A percentile compares a stretch with the other conserved stretches of the same genome.
These are phyloP conservation scores for Dastarcus helophoroides DNA, from an alignment of 2,888 invertebrate species.

Conservation along the genomic window DNA sequence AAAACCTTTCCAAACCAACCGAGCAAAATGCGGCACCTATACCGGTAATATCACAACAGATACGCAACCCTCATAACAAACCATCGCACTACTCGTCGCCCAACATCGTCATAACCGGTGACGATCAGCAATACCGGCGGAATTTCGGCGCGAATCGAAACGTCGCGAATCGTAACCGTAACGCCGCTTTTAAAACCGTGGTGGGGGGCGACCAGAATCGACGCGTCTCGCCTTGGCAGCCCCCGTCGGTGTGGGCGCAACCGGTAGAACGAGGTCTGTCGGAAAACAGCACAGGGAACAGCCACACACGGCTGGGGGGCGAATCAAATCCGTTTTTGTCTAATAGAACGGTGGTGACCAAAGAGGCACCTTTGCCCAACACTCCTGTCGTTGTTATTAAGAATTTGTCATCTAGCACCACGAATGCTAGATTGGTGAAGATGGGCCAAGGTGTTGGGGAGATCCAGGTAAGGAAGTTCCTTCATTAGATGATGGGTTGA, in stretches of 20 bases:
- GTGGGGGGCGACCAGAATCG: too few relatives aligned
- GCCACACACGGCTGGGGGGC: neutral
- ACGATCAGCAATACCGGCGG: slow-evolving; percentile 6
- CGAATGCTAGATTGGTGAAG: slow-evolving; percentile 37
- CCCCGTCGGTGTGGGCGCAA: too few relatives aligned
- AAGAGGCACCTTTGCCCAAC: slow-evolving; percentile 25
- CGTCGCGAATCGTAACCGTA: neutral
- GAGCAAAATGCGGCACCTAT: neutral
- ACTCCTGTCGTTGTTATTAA: slow-evolving; percentile 38
- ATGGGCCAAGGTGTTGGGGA: slow-evolving; percentile 41
- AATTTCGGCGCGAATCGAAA: neutral
- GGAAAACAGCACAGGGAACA: neutral
- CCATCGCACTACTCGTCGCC: neutral
- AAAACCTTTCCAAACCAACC: neutral
- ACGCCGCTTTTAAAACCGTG: slow-evolving; percentile 3
- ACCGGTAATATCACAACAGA: too few relatives aligned
- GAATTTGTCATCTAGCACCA: slow-evolving; percentile 40
- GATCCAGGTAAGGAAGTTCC: slow-evolving; percentile 40
- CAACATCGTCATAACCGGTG: slow-evolving; percentile 9
- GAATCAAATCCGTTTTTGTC: slow-evolving; percentile 16
- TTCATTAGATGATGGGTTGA: too few relatives aligned
- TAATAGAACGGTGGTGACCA: slow-evolving; percentile 25
- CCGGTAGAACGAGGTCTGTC: too few relatives aligned
- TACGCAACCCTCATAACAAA: neutral
- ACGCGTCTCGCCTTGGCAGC: too few relatives aligned